Base-by-base conservation (phyloP, 2,113 vertebrate species). In the Myiagra hebetior region DNA sequence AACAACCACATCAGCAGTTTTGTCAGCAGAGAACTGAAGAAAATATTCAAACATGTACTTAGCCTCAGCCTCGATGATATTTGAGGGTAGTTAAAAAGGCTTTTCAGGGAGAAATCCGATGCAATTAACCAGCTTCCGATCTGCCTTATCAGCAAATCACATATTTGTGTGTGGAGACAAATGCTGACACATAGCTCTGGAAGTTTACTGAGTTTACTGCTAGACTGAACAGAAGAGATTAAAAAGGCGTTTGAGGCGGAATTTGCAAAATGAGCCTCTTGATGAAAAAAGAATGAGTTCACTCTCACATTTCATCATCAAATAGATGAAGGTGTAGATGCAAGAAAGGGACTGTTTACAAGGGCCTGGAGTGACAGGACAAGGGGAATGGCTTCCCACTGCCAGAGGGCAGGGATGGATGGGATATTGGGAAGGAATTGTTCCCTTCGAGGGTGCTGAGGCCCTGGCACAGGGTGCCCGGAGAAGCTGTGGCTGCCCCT, bases 61-160 rank as follows among this genome's bases (percentile, higher is more conserved):
- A 95, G 96, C 92, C 89, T 94, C 92, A 96, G 93, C 74, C 79
- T 93, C 24, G 24, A 87, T 96, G 95, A 88, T 86, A 76, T 95
- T 95, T 89, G 91, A 95, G 94, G 53, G 88, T 85, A 96, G 85
- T 95, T 96, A 95, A 97, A 95, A 97, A 92, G 96, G 60, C 94
- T 97, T 97, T 97, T 94, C 91, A 92, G 92, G 91, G 92, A 93
- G 97, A 98, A 97, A 96, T 95, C 75, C 85, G 91, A 97, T 96
- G 97, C 97, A 98, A 97, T 98, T 98, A 98, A 92, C 73, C 83
- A 94, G 93, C 94, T 97, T 97, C 95, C 69, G 30, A 97, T 96
- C 85, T 96, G 95, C 92, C 7, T 2, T 44, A 68, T 97, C 97
- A 98, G 97, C 97, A 97, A 55, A 94, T 94, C 72, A 60, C 53